phyloP scores from a whole-genome alignment of 2,797 vertebrate species.

The Scomberomorus guttatus region DNA sequence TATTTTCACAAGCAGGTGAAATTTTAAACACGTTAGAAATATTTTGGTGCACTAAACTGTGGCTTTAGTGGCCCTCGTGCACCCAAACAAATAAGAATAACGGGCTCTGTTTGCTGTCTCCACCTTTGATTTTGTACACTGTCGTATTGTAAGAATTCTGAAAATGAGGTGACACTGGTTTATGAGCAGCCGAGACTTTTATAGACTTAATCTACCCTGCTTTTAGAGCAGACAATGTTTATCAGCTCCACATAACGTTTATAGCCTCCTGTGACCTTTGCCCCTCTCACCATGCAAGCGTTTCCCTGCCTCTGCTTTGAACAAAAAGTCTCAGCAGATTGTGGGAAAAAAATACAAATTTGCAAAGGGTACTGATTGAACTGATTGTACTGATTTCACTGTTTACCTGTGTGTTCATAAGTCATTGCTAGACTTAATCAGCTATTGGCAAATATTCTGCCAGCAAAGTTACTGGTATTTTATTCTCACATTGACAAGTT shows the following conservation, averaged over 20 bases:
- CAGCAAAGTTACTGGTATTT: background rate
- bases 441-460: background rate
- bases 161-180: constrained; percentile 40
- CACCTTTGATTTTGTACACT: background rate
- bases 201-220: constrained; percentile 70
- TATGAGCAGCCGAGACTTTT: constrained; percentile 64
- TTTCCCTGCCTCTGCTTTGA: background rate
- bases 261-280: constrained; percentile 80
- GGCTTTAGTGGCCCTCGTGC: too few species aligned
- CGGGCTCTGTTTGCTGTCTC: background rate
- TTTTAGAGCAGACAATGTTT: constrained; percentile 81
- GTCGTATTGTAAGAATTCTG: background rate
- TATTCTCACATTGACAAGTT: background rate
- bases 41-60: background rate
- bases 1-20: background rate
- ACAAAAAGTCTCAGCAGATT: constrained; percentile 11
- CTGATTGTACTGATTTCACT: background rate
- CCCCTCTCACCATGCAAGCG: constrained; percentile 36
- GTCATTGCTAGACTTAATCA: background rate
- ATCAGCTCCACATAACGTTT: constrained; percentile 78
- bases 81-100: background rate
- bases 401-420: background rate
- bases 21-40: background rate
- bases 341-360: constrained; percentile 1
- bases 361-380: background rate